Evolutionary conservation across 2,888 invertebrate species (phyloP), one percentile per base, ranked within the genome.

Genomic region (Drosophila anomalata): DNA sequence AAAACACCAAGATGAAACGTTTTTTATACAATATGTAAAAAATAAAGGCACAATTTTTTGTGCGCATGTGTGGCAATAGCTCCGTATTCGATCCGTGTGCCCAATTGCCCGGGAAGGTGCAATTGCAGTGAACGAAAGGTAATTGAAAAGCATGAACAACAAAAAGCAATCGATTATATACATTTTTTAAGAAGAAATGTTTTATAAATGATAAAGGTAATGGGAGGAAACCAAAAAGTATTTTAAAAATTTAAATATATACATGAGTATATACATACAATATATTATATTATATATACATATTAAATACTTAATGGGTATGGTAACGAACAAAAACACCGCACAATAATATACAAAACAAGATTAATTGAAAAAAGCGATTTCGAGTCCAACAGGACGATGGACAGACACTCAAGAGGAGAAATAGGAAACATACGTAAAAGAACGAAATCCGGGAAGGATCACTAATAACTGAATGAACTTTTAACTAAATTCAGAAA

Each of bases 271-370:
- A 86, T 79, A 80, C 76, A 82, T 73, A 84, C 77, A 78, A 76
- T 71, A 79, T 79, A 86, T 68, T 68, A 73, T 57, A 72, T 60
- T 77, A 78, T 79, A 80, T 75, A 83, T 75, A 85, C 62, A 76
- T 60, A 73, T 58, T 78, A 84, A 82, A 80, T 83, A 80, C 77
- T 81, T 66, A 78, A 84, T 68, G 79, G 72, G 79, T 86, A 77
- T 86, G 80, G 78, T 83, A 82, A 83, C 86, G 86, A 86, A 82
- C 83, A 82, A 82, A 77, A 89, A 89, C 87, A 89, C 87, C 88
- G 89, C 89, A 89, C 89, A 89, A 89, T 89, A 89, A 89, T 89
- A 88, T 89, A 89, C 88, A 89, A 86, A 76, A 66, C 20, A 20
- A 9, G 8, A 36, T 36, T 9, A 41, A 42, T 20, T 20, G 41